Conservation (phyloP, 2,888 invertebrate species). For the Alviniconcha strummeri region DNA sequence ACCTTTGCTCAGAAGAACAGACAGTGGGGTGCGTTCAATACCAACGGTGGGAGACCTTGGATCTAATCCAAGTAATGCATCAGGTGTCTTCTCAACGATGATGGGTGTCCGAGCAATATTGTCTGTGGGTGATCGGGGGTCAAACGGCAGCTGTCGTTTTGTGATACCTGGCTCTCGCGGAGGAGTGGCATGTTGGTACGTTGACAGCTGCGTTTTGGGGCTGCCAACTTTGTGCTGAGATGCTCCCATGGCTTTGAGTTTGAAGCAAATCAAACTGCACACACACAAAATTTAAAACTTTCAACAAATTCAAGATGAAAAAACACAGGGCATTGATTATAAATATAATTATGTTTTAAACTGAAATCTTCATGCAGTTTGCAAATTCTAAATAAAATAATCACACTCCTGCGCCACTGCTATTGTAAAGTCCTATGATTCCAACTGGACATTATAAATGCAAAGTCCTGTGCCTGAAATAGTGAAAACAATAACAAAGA, state of each 20-base stretch:
- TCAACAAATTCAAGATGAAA: background rate
- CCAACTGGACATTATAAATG: too few relatives aligned
- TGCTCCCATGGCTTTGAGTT: slow-evolving; percentile 15
- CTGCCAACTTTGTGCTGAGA: slow-evolving; percentile 1
- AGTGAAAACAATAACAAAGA: too few relatives aligned
- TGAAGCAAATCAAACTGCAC: too few relatives aligned
- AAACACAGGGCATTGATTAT: too few relatives aligned
- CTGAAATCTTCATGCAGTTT: too few relatives aligned
- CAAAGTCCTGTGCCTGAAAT: too few relatives aligned
- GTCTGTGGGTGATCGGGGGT: slow-evolving; percentile 59
- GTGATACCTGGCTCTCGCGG: slow-evolving; percentile 43
- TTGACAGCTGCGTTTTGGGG: background rate
- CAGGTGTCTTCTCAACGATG: slow-evolving; percentile 57
- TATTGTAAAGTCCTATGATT: too few relatives aligned
- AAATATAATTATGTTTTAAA: too few relatives aligned
- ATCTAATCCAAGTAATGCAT: slow-evolving; percentile 44
- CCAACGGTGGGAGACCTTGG: slow-evolving; percentile 52
- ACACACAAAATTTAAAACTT: too few relatives aligned
- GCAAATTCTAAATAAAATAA: too few relatives aligned
- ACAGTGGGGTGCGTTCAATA: slow-evolving; percentile 53
- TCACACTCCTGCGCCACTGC: too few relatives aligned
- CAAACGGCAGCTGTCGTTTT: slow-evolving; percentile 47
- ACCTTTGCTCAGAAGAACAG: slow-evolving; percentile 7
- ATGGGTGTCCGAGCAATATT: slow-evolving; percentile 62
- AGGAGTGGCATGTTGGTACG: slow-evolving; percentile 33